Evolutionary conservation across 2,797 vertebrate species (phyloP).

Genomic region (Manis javanica): DNA sequence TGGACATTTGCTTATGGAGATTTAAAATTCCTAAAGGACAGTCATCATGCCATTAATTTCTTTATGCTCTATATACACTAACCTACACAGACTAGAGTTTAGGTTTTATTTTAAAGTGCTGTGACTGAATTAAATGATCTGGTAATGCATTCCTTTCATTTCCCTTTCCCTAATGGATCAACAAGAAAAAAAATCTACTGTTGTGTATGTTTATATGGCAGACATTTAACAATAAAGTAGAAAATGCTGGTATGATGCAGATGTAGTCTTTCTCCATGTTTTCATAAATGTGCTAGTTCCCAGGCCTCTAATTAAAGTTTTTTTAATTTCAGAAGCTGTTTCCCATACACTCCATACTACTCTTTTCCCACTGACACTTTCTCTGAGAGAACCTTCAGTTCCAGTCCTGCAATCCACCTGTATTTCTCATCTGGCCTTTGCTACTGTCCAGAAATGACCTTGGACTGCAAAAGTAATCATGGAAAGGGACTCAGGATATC

Average conservation of each 20-base stretch:
- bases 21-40: background rate
- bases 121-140: background rate
- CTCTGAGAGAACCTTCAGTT: background rate
- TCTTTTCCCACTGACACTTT: background rate
- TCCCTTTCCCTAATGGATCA: background rate
- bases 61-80: fast-evolving
- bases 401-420: background rate
- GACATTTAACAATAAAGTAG: background rate
- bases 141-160: background rate
- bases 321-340: background rate
- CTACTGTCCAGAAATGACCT: background rate
- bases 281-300: background rate
- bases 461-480: background rate
- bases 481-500: background rate
- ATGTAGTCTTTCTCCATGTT: background rate
- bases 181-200: background rate
- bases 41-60: background rate
- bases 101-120: background rate
- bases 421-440: background rate
- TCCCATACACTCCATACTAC: background rate
- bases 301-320: background rate
- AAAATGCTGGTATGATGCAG: background rate
- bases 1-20: background rate
- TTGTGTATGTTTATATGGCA: background rate
- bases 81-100: background rate